These are phyloP conservation scores for Vultur gryphus DNA, from an alignment of 2,797 vertebrate genomes.

Conservation along the genomic window DNA sequence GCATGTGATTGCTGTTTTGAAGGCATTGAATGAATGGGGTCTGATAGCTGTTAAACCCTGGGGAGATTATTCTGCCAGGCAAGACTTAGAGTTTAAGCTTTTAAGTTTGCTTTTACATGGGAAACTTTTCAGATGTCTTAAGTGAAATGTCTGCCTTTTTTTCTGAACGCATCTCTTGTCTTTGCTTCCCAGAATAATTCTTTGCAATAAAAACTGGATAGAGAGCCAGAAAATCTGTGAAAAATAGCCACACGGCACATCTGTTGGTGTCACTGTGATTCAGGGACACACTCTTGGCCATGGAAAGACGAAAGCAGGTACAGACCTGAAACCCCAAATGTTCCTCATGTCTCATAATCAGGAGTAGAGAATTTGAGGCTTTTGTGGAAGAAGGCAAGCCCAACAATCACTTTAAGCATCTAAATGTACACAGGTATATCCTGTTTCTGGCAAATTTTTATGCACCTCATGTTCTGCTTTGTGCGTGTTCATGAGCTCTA, in stretches of 20 bases:
- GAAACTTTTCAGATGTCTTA: not conserved
- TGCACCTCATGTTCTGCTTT: not conserved
- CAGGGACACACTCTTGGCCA: not conserved
- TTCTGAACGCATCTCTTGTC: not conserved
- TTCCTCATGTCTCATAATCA: not conserved
- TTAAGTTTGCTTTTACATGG: not conserved
- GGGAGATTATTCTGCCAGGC: not conserved
- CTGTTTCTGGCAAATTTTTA: not conserved
- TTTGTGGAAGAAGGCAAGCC: not conserved
- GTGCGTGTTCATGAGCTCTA: not conserved
- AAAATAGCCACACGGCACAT: not conserved
- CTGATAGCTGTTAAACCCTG: not conserved
- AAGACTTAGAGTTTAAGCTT: not conserved
- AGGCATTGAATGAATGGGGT: not conserved
- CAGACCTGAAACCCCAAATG: not conserved
- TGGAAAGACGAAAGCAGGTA: not conserved
- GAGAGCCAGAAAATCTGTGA: not conserved
- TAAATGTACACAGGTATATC: no score
- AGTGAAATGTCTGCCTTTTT: not conserved
- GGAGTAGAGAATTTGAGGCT: not conserved
- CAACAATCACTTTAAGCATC: not conserved
- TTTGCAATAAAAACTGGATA: not conserved
- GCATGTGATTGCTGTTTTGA: not conserved
- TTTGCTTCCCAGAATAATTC: not conserved
- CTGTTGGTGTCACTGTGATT: not conserved